Evolutionary conservation across 2,888 invertebrate species (phyloP), one percentile per base, ranked within the genome.

Genomic region (Zaprionus lineosus): DNA sequence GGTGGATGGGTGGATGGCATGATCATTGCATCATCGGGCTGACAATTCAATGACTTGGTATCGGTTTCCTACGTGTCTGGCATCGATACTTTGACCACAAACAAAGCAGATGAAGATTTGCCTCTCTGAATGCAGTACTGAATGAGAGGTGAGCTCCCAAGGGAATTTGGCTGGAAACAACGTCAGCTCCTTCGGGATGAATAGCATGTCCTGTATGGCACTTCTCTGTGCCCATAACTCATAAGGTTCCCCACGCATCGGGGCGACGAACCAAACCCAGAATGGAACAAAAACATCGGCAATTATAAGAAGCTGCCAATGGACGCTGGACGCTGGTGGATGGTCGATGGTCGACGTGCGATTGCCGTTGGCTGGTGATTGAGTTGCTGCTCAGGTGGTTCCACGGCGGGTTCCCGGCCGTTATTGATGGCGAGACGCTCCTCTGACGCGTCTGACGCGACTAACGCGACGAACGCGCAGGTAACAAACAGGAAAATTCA

Each of bases 401-500:
- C 19, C 31, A 2, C 16, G 48, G 55, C 44, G 61, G 56, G 39
- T 48, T 63, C 66, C 53, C 57, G 53, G 61, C 58, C 62, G 59
- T 75, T 79, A 79, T 73, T 76, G 81, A 76, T 79, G 74, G 51
- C 59, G 73, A 72, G 68, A 73, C 62, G 67, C 55, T 65, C 47
- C 58, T 74, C 62, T 47, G 62, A 56, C 55, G 57, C 59, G 61
- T 53, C 34, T 57, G n/a, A n/a, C n/a, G n/a, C n/a, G n/a, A n/a
- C n/a, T n/a, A n/a, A n/a, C n/a, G n/a, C n/a, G n/a, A n/a, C n/a
- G n/a, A 46, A 53, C 53, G 43, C 33, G 24, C 41, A 46, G 55
- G 53, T 73, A 55, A 48, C 78, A 75, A 79, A 79, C 78, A 78
- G 78, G 81, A 79, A 78, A 83, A 79, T 78, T 78, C 83, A 76